Base-by-base conservation (phyloP, 2,797 vertebrate genomes). In the Ambastaia sidthimunki region DNA sequence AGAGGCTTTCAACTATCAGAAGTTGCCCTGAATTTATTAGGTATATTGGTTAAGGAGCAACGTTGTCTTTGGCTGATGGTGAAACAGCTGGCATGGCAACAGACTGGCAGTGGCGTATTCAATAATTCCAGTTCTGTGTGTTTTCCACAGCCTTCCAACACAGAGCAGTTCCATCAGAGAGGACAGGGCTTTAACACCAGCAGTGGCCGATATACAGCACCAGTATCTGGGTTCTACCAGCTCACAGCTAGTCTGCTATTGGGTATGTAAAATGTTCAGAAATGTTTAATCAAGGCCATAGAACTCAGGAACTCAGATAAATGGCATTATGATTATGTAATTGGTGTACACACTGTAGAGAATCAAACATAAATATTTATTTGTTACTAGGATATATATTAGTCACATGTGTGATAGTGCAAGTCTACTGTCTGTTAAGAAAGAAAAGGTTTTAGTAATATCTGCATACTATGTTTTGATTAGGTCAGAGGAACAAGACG, bases 111-210 rank as follows among this genome's bases (percentile, higher is more conserved):
- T 31, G 74, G 34, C 54, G 74, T 57, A 66, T 65, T 71, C 21
- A 71, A 25, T 78, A 47, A 21, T 67, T 47, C 50, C 10, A 66
- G 31, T 63, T 65, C 25, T 78, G 21, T 73, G 50, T 76, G 69
- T 85, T 83, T 83, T 74, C 78, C 80, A 50, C 90, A 98, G 96
- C 92, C 93, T 84, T 91, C 93, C 0, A 85, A 92, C 28, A 79
- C 85, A 0, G 92, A 93, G 65, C 89, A 80, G 3, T 90, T 85
- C 65, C 94, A 96, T 83, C 91, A 91, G 85, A 92, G 94, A 0
- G 95, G 95, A 10, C 79, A 74, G 0, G 93, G 92, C 72, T 93
- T 97, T 86, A 95, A 96, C 82, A 81, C 91, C 86, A 95, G 93
- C 90, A 95, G 86, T 0, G 94, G 96, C 23, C 94, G 94, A 63